These are phyloP conservation scores for Xyliphius kryptos DNA, from an alignment of 2,113 vertebrate species.

Conservation along the genomic window DNA sequence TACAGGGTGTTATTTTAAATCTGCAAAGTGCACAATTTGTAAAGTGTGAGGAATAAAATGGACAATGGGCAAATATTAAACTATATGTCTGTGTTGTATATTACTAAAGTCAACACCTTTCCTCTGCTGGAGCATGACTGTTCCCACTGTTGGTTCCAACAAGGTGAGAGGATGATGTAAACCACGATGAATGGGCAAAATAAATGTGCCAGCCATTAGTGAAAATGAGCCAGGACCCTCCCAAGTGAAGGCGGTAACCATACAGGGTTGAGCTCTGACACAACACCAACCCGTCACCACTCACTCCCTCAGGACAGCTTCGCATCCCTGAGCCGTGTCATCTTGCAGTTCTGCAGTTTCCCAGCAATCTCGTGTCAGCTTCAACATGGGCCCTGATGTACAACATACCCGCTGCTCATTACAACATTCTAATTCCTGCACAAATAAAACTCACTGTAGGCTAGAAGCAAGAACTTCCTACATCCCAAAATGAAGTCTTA, in stretches of 20 bases:
- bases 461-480: neutral
- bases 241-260: constrained; percentile 25
- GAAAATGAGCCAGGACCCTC: constrained; percentile 37
- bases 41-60: too few species aligned
- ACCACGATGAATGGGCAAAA: constrained; percentile 43
- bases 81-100: too few species aligned
- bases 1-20: too few species aligned
- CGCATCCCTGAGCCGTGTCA: constrained; percentile 17
- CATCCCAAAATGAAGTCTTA: neutral
- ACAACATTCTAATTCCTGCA: neutral
- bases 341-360: constrained; percentile 5
- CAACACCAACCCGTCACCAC: constrained; percentile 43
- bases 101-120: neutral
- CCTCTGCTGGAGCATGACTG: constrained; percentile 24
- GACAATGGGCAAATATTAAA: too few species aligned
- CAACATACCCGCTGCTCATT: neutral
- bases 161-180: constrained; percentile 47
- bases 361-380: constrained; percentile 10
- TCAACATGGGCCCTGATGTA: neutral
- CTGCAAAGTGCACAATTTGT: too few species aligned
- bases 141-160: constrained; percentile 47
- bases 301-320: constrained; percentile 13
- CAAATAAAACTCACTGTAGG: neutral
- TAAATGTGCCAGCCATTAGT: constrained; percentile 53
- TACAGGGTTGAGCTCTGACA: constrained; percentile 37